Conservation (phyloP, 2,113 vertebrate genomes). For the Hemichromis elongatus region DNA sequence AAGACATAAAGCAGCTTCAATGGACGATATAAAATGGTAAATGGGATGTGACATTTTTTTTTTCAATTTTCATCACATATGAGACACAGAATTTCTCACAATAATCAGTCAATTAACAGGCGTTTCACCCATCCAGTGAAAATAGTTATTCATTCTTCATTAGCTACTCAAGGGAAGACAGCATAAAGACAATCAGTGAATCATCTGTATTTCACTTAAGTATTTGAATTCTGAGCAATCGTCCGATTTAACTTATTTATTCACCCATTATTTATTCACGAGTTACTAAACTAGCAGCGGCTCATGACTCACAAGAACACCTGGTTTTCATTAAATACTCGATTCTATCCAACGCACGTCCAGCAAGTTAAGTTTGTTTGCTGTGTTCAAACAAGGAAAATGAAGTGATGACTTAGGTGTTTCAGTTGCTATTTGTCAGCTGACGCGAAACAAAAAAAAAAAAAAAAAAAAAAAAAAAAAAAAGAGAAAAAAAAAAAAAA, state of each 20-base stretch:
- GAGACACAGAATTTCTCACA: neutral
- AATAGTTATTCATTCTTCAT: neutral
- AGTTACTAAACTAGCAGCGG: neutral
- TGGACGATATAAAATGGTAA: neutral
- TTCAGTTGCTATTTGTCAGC: neutral
- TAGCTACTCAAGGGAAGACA: neutral
- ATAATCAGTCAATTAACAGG: neutral
- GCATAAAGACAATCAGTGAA: neutral
- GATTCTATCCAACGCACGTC: neutral
- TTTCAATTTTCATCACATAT: neutral
- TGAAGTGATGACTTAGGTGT: neutral
- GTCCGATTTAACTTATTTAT: neutral
- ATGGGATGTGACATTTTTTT: too few relatives aligned
- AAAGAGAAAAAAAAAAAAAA: too few relatives aligned
- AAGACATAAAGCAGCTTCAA: neutral
- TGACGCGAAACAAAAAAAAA: neutral
- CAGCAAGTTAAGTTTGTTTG: neutral
- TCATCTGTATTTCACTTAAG: neutral
- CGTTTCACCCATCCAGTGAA: neutral
- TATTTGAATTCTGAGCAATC: neutral
- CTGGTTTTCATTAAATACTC: neutral
- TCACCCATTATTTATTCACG: neutral
- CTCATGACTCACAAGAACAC: neutral
- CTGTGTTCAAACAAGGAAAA: neutral
- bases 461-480: neutral